Evolutionary conservation across 2,113 vertebrate genomes (phyloP).

Genomic region (Pseudopipra pipra): DNA sequence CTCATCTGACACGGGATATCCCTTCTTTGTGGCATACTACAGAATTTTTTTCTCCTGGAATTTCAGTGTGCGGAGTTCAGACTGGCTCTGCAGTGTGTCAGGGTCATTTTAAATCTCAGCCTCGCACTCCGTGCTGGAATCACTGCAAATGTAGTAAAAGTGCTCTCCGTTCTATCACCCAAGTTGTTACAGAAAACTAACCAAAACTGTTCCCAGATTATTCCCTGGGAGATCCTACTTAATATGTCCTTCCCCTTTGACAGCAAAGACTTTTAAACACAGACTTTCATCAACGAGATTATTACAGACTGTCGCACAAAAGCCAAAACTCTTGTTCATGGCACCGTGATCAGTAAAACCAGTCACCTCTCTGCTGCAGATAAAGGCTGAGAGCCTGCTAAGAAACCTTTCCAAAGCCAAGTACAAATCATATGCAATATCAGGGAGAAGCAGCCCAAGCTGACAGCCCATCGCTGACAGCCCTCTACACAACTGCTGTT

Average conservation of each 20-base stretch:
- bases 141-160: background rate
- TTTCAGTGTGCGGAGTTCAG: background rate
- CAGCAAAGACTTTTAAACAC: background rate
- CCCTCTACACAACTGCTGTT: background rate
- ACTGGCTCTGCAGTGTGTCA: background rate
- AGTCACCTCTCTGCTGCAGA: background rate
- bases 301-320: background rate
- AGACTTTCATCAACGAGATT: background rate
- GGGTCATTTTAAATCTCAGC: background rate
- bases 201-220: background rate
- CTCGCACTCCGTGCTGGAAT: background rate
- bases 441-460: background rate
- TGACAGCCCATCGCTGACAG: background rate
- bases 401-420: background rate
- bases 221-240: background rate
- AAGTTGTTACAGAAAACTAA: background rate
- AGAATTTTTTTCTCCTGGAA: background rate
- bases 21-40: background rate
- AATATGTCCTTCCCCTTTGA: background rate
- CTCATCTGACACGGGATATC: rapidly evolving
- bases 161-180: background rate
- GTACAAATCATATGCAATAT: background rate
- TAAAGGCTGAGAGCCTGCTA: background rate
- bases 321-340: background rate
- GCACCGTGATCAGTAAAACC: background rate